A percentile compares a stretch with the other conserved stretches of the same genome.
Conservation (phyloP, 2,888 invertebrate genomes). For the Ichneumon xanthorius region DNA sequence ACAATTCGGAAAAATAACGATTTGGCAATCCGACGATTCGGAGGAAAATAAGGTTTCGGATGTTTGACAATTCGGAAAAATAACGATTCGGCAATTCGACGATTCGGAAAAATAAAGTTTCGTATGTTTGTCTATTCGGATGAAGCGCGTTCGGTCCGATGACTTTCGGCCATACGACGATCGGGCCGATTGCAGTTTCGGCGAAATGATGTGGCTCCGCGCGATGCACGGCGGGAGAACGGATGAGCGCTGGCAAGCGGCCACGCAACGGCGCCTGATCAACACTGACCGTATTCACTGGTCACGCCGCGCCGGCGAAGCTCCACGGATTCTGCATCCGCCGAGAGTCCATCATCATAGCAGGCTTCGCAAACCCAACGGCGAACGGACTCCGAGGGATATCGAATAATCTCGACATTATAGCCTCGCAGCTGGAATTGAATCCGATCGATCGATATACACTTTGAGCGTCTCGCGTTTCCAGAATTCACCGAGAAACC, state of each 20-base stretch:
- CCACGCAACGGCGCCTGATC: constrained; percentile 53
- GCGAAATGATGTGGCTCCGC: too few relatives aligned
- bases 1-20: too few relatives aligned
- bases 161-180: too few relatives aligned
- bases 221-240: constrained; percentile 10
- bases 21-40: too few relatives aligned
- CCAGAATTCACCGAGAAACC: background rate
- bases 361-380: background rate
- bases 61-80: too few relatives aligned
- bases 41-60: too few relatives aligned
- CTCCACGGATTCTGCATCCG: background rate
- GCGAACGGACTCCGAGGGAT: constrained; percentile 4
- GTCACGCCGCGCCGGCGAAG: background rate
- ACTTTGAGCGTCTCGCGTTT: background rate
- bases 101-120: too few relatives aligned
- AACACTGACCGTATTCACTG: constrained; percentile 59
- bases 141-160: too few relatives aligned
- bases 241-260: constrained; percentile 19
- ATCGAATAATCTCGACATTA: constrained; percentile 19
- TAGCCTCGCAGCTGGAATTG: constrained; percentile 38
- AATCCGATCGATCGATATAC: constrained; percentile 41
- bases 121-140: too few relatives aligned
- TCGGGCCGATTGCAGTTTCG: too few relatives aligned
- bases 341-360: background rate
- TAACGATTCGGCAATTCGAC: too few relatives aligned